Conservation (phyloP, 2,797 vertebrate genomes). For the Dendrocincla fuliginosa region DNA sequence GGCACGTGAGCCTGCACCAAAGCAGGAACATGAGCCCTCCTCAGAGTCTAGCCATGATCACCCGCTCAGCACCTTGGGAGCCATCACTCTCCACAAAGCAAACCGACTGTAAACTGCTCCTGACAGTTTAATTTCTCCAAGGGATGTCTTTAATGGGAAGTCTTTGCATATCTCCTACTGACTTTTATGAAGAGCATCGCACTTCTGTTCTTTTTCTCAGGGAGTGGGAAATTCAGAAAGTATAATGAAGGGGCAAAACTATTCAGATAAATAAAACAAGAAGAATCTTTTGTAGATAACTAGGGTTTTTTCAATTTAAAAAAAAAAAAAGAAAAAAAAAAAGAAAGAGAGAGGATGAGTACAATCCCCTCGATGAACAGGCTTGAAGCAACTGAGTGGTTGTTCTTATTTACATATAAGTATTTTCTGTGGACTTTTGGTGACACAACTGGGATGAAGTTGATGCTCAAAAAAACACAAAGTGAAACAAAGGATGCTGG, state of each 20-base stretch:
- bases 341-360: background rate
- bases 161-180: background rate
- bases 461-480: background rate
- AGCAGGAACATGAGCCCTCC: background rate
- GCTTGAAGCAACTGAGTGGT: background rate
- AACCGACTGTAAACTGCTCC: constrained; percentile 3
- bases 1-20: background rate
- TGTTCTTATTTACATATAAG: background rate
- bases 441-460: background rate
- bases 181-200: constrained; percentile 3
- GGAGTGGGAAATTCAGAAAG: background rate
- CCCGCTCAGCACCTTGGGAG: background rate
- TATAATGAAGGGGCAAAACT: background rate
- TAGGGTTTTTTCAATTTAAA: background rate
- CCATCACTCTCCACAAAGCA: background rate
- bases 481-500: background rate
- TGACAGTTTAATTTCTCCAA: constrained; percentile 58
- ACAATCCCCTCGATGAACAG: background rate
- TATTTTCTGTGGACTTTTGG: background rate
- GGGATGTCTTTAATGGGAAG: background rate
- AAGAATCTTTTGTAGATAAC: background rate
- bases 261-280: background rate
- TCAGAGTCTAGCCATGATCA: background rate
- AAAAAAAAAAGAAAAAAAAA: no score
- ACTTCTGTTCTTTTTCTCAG: background rate